Percentiles rank a stretch among this genome's conserved stretches.
Evolutionary conservation across 2,113 vertebrate genomes (phyloP).

Genomic region (Menura novaehollandiae): DNA sequence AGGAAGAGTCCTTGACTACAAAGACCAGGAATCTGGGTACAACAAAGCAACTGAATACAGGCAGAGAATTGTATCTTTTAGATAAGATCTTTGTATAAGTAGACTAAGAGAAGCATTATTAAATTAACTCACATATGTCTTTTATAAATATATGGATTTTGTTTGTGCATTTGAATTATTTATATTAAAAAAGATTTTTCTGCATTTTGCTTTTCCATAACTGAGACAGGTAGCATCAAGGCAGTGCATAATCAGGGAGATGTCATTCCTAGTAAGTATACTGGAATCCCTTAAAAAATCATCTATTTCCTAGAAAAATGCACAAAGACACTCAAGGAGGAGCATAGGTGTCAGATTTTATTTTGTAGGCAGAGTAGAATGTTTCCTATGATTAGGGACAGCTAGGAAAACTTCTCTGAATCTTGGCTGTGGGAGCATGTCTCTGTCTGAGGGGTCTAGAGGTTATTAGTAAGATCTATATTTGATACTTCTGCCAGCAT

Average conservation of each 20-base stretch:
- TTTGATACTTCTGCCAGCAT: background rate
- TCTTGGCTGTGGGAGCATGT: background rate
- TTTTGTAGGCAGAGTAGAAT: background rate
- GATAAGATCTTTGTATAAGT: background rate
- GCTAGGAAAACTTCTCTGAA: background rate
- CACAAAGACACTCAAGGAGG: background rate
- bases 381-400: background rate
- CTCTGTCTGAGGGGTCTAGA: background rate
- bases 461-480: background rate
- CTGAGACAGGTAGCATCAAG: background rate
- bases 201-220: background rate
- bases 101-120: background rate
- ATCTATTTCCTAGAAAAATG: background rate
- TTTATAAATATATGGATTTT: background rate
- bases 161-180: background rate
- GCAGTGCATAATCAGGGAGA: background rate
- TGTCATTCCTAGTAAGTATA: background rate
- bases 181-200: background rate
- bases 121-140: background rate
- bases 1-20: background rate
- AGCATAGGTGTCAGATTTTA: background rate
- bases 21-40: background rate
- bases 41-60: background rate
- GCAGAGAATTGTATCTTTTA: background rate
- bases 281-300: background rate